phyloP scores from a whole-genome alignment of 2,888 invertebrate species.

The Tetanocera ferruginea region DNA sequence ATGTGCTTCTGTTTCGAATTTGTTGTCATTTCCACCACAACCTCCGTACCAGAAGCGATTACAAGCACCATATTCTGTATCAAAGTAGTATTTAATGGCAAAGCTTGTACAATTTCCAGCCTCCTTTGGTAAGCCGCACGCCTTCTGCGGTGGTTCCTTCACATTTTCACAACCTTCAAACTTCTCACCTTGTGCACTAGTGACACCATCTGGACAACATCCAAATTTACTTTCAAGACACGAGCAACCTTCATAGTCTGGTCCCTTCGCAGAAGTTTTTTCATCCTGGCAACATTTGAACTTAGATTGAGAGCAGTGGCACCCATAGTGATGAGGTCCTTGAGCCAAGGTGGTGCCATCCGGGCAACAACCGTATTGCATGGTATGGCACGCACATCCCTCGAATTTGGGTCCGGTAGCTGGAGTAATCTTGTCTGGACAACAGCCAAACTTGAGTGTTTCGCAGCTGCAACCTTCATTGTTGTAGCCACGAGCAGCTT shows the following conservation, averaged over 20 bases:
- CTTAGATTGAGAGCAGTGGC: slow-evolving; percentile 81
- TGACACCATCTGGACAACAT: slow-evolving; percentile 87
- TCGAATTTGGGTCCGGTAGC: slow-evolving; percentile 83
- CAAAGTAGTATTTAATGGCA: slow-evolving; percentile 89
- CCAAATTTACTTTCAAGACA: slow-evolving; percentile 85
- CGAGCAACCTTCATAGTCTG: slow-evolving; percentile 83
- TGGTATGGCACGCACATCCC: slow-evolving; percentile 88
- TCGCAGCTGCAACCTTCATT: slow-evolving; percentile 88
- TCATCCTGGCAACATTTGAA: slow-evolving; percentile 90
- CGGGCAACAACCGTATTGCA: slow-evolving; percentile 91
- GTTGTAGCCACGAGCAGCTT: slow-evolving; percentile 82
- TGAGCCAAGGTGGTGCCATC: slow-evolving; percentile 83
- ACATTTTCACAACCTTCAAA: slow-evolving; percentile 86
- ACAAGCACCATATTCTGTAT: slow-evolving; percentile 90
- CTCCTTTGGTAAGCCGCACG: slow-evolving; percentile 81
- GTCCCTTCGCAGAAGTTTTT: slow-evolving; percentile 83
- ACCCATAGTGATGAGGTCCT: slow-evolving; percentile 81
- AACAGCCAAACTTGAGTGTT: slow-evolving; percentile 82
- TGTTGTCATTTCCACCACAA: slow-evolving; percentile 90
- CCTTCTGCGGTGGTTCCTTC: slow-evolving; percentile 78
- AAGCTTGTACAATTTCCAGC: slow-evolving; percentile 84
- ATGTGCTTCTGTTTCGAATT: slow-evolving; percentile 84
- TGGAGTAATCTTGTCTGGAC: slow-evolving; percentile 83
- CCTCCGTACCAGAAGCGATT: slow-evolving; percentile 94
- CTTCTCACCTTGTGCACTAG: slow-evolving; percentile 83